phyloP scores from a whole-genome alignment of 1,140 invertebrate genomes.

The Saccostrea echinata region DNA sequence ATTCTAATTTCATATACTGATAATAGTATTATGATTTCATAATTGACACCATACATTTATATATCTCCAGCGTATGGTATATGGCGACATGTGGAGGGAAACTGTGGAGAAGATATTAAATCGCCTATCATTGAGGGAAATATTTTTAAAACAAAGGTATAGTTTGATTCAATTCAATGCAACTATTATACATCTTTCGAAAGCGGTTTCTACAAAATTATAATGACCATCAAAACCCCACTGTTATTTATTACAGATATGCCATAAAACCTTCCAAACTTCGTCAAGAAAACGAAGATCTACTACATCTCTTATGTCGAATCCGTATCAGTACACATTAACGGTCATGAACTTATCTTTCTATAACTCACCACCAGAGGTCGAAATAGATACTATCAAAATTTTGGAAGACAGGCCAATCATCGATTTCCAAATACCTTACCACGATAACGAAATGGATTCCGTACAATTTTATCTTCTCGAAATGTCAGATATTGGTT shows the following conservation, averaged over 20 bases:
- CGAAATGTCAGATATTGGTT: neutral
- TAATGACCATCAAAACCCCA: neutral
- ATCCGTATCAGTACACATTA: conserved; percentile 3
- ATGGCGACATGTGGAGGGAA: neutral
- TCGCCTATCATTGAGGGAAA: neutral
- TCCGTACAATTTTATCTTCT: neutral
- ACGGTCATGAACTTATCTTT: conserved; percentile 18
- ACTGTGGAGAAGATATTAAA: neutral
- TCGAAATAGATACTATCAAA: neutral
- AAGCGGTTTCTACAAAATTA: neutral
- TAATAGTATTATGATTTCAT: too few species aligned
- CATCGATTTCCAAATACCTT: neutral
- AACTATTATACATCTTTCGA: neutral
- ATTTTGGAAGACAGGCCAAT: neutral
- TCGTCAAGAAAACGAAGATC: neutral
- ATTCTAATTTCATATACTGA: too few species aligned
- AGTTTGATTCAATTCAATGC: neutral
- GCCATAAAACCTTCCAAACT: neutral
- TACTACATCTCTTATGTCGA: neutral
- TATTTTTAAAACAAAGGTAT: neutral
- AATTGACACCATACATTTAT: neutral
- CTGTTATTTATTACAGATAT: neutral
- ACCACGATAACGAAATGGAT: conserved; percentile 20
- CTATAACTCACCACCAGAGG: conserved; percentile 8
- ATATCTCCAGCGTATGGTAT: neutral